Evolutionary conservation across 2,113 vertebrate genomes (phyloP), one percentile per base, ranked within the genome.

Genomic region (Poecilia latipinna): DNA sequence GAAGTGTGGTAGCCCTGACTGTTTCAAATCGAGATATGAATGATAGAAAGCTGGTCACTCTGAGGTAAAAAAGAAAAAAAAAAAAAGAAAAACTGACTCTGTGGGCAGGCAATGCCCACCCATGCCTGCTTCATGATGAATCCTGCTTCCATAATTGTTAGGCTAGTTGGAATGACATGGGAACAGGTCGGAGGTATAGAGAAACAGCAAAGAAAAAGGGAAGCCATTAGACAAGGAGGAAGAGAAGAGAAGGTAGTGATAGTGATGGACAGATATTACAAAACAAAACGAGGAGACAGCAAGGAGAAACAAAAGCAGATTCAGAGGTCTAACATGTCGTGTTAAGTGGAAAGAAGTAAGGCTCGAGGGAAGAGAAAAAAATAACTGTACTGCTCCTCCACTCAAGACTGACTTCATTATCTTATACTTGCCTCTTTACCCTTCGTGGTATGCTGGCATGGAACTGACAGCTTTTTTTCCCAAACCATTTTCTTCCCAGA

Each of bases 381-480:
- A 69, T 68, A 82, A 80, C 24, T 8, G 13, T 67, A 65, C 62
- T 48, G 63, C 80, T 82, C 51, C 82, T 68, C 57, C 67, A 79
- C 68, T 85, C 87, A 78, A 86, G 74, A 79, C 72, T 66, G 79
- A 89, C 85, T 88, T 89, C 84, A 90, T 90, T 89, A 85, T 76
- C 82, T 82, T 72, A 68, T 65, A 78, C 80, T 82, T 70, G 60
- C 74, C 74, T 82, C 63, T 66, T 80, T 71, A 72, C 78, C 80
- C 80, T 85, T 87, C n/a, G 32, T 39, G 1, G 66, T 70, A 74
- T 35, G 26, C 57, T 72, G 22, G 79, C 69, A 74, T 77, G 48
- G 79, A 87, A 90, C 80, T 12, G 76, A 87, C 80, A 89, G 64
- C 62, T 74, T 87, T 84, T 84, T 64, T 39, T 67, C 72, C 83